A percentile compares a stretch with the other conserved stretches of the same genome.
phyloP scores from a whole-genome alignment of 2,113 vertebrate genomes.

The Petrocephalus microphthalmus region DNA sequence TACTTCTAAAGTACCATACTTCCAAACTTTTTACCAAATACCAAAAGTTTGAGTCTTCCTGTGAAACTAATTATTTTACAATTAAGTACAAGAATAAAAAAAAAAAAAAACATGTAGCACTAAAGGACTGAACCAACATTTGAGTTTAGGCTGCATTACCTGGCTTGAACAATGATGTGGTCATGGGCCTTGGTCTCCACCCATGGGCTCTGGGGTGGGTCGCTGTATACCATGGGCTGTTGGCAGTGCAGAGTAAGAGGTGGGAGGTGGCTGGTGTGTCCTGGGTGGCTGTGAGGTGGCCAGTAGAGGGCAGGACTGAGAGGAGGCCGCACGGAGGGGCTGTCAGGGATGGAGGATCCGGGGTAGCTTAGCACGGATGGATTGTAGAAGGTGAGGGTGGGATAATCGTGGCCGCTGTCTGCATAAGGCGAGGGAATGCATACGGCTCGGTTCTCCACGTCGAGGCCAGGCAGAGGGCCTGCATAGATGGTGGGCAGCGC shows the following conservation, averaged over 20 bases:
- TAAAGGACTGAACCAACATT: background rate
- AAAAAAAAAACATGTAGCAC: background rate
- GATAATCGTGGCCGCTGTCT: constrained; percentile 71
- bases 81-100: background rate
- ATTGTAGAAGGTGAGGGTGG: constrained; percentile 72
- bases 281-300: constrained; percentile 64
- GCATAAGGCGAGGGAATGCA: constrained; percentile 79
- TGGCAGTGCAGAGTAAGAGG: constrained; percentile 73
- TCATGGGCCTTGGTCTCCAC: constrained; percentile 62
- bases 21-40: background rate
- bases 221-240: constrained; percentile 66
- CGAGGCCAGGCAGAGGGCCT: constrained; percentile 51
- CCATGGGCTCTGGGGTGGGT: constrained; percentile 72
- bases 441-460: constrained; percentile 66
- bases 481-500: constrained; percentile 62
- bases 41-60: too few relatives aligned
- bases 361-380: constrained; percentile 69
- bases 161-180: constrained; percentile 51
- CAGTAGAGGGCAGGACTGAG: constrained; percentile 72
- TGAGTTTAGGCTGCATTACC: constrained; percentile 49
- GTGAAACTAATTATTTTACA: background rate
- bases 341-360: constrained; percentile 54
- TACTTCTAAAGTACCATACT: background rate
- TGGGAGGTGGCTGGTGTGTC: constrained; percentile 62
- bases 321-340: constrained; percentile 49